These are phyloP conservation scores for Potorous gilbertii DNA, from an alignment of 2,797 vertebrate genomes.

Conservation along the genomic window DNA sequence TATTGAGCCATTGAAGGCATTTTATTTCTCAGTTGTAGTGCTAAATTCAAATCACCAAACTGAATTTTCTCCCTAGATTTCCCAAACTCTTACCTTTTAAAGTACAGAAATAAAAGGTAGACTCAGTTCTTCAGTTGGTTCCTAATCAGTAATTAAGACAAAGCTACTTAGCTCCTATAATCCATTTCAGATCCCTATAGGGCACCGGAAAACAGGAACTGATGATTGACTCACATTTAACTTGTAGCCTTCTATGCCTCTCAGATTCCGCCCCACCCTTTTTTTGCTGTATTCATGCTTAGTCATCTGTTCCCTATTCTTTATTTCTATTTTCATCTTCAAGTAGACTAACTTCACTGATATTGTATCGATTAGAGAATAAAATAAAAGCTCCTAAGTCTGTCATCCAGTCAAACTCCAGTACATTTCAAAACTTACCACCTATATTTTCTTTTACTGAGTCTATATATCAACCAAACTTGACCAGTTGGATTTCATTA, in stretches of 20 bases:
- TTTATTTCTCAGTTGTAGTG: neutral
- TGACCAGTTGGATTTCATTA: neutral
- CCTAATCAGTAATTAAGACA: neutral
- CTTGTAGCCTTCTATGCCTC: neutral
- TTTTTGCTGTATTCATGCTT: neutral
- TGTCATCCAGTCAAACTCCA: neutral
- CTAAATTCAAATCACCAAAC: neutral
- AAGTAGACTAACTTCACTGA: neutral
- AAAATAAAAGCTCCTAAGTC: neutral
- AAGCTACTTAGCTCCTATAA: neutral
- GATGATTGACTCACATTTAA: neutral
- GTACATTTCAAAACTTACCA: neutral
- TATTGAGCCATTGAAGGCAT: neutral
- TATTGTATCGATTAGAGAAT: neutral
- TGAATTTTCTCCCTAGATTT: neutral
- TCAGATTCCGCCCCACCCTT: neutral
- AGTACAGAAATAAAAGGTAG: neutral
- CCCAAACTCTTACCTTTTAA: constrained; percentile 19
- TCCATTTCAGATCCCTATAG: neutral
- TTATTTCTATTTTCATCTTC: neutral
- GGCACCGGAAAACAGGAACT: neutral
- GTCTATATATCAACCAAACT: neutral
- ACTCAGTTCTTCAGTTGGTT: neutral
- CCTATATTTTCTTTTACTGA: neutral
- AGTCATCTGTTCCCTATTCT: neutral